Percentiles rank a stretch among this genome's conserved stretches.
Evolutionary conservation across 2,888 invertebrate species (phyloP).

Genomic region (Lapara coniferarum): DNA sequence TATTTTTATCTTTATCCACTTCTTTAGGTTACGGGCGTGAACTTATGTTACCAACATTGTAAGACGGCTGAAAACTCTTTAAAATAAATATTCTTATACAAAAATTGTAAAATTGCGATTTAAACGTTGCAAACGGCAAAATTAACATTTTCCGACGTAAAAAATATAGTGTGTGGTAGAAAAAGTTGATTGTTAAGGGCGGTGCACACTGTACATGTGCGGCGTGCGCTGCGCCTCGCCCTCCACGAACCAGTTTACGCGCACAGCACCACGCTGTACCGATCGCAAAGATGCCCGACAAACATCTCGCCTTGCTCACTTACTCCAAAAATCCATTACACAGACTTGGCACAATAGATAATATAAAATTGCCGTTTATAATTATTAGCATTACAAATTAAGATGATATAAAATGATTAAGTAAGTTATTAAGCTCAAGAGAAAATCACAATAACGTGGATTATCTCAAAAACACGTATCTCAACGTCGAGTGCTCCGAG

Average conservation of each 20-base stretch:
- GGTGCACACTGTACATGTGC: conserved; percentile 22
- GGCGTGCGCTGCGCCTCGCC: not conserved
- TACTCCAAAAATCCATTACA: not conserved
- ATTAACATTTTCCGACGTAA: not conserved
- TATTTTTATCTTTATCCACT: too few species aligned
- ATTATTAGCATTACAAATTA: not conserved
- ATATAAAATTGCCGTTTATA: not conserved
- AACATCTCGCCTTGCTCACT: not conserved
- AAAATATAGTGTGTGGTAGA: conserved; percentile 6
- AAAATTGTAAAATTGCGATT: not conserved
- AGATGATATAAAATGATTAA: too few species aligned
- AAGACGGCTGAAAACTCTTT: too few species aligned
- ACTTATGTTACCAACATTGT: too few species aligned
- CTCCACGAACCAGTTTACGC: conserved; percentile 15
- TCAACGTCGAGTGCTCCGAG: not conserved
- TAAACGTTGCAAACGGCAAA: not conserved
- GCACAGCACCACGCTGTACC: not conserved
- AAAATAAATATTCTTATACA: not conserved
- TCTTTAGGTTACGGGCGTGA: too few species aligned
- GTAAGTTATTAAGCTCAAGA: too few species aligned
- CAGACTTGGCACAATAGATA: not conserved
- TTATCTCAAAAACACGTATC: not conserved
- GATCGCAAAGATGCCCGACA: not conserved
- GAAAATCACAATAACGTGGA: not conserved
- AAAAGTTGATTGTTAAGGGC: conserved; percentile 13